phyloP scores from a whole-genome alignment of 2,888 invertebrate genomes.

The Epinotia bilunana region DNA sequence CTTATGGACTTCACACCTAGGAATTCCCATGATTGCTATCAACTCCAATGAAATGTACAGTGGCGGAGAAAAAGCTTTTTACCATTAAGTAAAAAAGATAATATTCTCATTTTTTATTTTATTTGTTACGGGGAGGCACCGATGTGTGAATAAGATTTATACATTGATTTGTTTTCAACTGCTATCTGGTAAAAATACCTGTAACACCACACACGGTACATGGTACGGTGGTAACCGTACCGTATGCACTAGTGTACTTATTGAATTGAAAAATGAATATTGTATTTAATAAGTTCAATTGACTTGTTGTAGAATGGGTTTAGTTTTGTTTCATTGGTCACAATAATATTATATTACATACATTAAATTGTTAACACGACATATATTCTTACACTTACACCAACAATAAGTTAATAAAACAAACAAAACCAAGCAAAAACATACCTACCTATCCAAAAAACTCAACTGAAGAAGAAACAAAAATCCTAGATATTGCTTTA shows the following conservation, averaged over 20 bases:
- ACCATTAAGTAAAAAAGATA: slow-evolving; percentile 18
- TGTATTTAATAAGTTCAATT: slow-evolving; percentile 55
- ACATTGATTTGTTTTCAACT: slow-evolving; percentile 13
- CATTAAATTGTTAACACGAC: slow-evolving; percentile 48
- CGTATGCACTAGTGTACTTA: background rate
- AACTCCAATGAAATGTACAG: slow-evolving; percentile 11
- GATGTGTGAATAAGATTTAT: slow-evolving; percentile 21
- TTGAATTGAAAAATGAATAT: slow-evolving; percentile 39
- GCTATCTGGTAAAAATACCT: slow-evolving; percentile 22
- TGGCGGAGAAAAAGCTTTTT: slow-evolving; percentile 18
- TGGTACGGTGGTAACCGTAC: too few species aligned
- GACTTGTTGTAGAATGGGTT: slow-evolving; percentile 54
- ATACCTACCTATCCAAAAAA: slow-evolving; percentile 64
- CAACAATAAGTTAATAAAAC: slow-evolving; percentile 75
- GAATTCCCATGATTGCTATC: slow-evolving; percentile 1
- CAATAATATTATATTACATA: slow-evolving; percentile 43
- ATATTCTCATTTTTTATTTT: slow-evolving; percentile 8
- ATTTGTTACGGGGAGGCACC: slow-evolving; percentile 32
- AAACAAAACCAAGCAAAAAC: slow-evolving; percentile 73
- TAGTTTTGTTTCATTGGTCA: slow-evolving; percentile 44
- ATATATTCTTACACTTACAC: slow-evolving; percentile 61
- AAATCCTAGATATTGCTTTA: slow-evolving; percentile 39
- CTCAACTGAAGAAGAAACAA: slow-evolving; percentile 50
- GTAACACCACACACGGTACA: slow-evolving; percentile 26
- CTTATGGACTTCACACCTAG: background rate